phyloP scores from a whole-genome alignment of 2,797 vertebrate genomes.

The Malacoraja senta region DNA sequence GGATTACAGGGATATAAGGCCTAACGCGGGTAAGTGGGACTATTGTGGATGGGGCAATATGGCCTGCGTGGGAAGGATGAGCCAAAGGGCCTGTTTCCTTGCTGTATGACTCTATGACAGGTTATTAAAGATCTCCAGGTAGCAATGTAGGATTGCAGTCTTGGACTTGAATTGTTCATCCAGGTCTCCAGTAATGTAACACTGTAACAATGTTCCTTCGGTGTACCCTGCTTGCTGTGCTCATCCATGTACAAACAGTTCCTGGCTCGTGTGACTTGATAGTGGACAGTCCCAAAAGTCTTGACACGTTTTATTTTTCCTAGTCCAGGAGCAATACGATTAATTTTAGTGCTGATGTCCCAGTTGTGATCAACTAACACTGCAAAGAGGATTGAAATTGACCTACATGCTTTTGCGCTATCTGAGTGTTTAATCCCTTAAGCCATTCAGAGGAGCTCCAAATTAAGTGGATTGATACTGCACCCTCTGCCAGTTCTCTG shows the following conservation, averaged over 20 bases:
- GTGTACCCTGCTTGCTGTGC: not conserved
- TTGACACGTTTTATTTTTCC: not conserved
- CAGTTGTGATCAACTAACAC: not conserved
- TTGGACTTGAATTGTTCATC: too few species aligned
- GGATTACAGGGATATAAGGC: too few species aligned
- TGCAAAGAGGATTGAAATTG: not conserved
- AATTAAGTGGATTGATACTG: not conserved
- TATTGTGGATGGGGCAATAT: too few species aligned
- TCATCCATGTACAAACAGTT: not conserved
- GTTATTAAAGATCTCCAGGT: too few species aligned
- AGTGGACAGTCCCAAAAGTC: not conserved
- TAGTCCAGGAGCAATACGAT: not conserved
- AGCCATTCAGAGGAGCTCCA: not conserved
- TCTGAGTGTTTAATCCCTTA: not conserved
- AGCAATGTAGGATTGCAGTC: too few species aligned
- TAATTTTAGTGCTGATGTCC: not conserved
- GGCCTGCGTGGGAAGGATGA: too few species aligned
- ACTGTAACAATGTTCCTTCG: too few species aligned
- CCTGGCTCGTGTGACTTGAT: not conserved
- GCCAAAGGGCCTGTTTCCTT: too few species aligned
- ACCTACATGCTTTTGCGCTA: not conserved
- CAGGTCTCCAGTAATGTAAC: too few species aligned
- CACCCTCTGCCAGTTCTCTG: not conserved
- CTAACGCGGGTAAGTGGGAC: too few species aligned
- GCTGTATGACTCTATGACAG: too few species aligned